Conservation (phyloP, 92 coral and sea anemone genomes). For the Micromussa lordhowensis region DNA sequence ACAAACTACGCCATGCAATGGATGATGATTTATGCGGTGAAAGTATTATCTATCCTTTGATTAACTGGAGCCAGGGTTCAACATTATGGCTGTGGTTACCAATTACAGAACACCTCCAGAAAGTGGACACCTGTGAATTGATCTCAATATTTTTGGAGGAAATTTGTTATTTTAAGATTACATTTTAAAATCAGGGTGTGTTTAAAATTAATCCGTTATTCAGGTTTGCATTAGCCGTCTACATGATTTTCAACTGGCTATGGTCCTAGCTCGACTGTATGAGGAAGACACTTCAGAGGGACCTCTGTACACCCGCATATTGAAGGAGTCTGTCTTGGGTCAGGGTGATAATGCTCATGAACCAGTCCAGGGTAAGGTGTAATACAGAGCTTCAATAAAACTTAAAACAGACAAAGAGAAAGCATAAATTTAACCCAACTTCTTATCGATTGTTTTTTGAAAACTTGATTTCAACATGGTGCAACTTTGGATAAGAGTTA, state of each 20-base stretch:
- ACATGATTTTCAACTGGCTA: conserved; percentile 91
- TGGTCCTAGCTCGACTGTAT: conserved; percentile 91
- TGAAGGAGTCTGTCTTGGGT: conserved; percentile 85
- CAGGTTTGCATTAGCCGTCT: conserved; percentile 89
- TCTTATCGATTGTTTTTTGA: background rate
- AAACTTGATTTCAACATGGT: background rate
- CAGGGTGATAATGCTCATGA: conserved; percentile 56
- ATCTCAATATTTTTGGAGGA: background rate
- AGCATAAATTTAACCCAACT: background rate
- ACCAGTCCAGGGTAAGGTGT: conserved; percentile 57
- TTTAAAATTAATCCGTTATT: background rate
- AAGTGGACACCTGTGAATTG: too few relatives aligned
- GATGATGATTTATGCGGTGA: too few relatives aligned
- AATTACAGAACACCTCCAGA: too few relatives aligned
- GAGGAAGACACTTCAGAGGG: conserved; percentile 75
- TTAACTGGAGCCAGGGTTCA: too few relatives aligned
- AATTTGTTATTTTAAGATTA: background rate
- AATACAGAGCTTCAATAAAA: background rate
- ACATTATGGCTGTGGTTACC: too few relatives aligned
- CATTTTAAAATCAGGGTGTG: background rate
- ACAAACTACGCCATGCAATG: too few relatives aligned
- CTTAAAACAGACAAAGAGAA: background rate
- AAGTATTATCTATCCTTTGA: too few relatives aligned
- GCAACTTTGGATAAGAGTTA: background rate
- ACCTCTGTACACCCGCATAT: conserved; percentile 74